A percentile compares a stretch with the other conserved stretches of the same genome.
phyloP scores from a whole-genome alignment of 2,113 vertebrate species.

The Ageneiosus marmoratus region DNA sequence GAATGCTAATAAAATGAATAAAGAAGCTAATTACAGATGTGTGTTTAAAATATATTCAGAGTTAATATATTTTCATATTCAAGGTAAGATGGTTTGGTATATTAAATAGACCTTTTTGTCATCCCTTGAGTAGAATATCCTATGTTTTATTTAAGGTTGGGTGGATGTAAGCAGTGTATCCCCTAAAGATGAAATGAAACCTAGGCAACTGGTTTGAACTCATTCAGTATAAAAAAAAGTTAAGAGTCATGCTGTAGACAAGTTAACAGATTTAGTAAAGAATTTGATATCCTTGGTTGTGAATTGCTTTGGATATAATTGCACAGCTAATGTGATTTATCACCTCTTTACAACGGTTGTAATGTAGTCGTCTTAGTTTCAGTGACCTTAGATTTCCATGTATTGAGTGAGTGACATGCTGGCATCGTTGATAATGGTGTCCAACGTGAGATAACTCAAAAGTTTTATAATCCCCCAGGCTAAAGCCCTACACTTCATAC shows the following conservation, averaged over 20 bases:
- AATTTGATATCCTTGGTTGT: neutral
- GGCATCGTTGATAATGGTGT: slow-evolving; percentile 35
- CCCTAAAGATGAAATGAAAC: no score
- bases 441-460: slow-evolving; percentile 42
- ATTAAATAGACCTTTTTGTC: no score
- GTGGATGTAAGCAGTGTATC: no score
- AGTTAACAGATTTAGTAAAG: neutral
- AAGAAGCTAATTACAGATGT: no score
- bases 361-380: slow-evolving; percentile 10
- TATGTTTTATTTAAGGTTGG: no score
- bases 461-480: slow-evolving; percentile 66
- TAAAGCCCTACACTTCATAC: slow-evolving; percentile 93
- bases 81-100: no score
- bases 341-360: slow-evolving; percentile 11
- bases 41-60: no score
- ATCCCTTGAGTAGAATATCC: no score
- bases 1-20: no score
- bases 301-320: neutral
- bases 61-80: no score
- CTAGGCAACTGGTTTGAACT: neutral
- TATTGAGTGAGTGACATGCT: slow-evolving; percentile 22
- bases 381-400: slow-evolving; percentile 28
- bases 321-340: slow-evolving; percentile 26
- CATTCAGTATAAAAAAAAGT: neutral
- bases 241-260: neutral